These are phyloP conservation scores for Xenopus tropicalis DNA, from an alignment of 2,113 vertebrate genomes.

Conservation along the genomic window UCB_Xtro_10.0 CM004449.2:85611501-85612000, in stretches of 20 bases:
- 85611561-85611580: too few species aligned
- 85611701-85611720: not conserved
- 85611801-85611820: slow-evolving; percentile 30
- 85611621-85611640: too few species aligned
- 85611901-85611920: slow-evolving; percentile 61
- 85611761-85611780: not conserved
- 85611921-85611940: slow-evolving; percentile 71
- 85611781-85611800: slow-evolving; percentile 9
- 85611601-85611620: too few species aligned
- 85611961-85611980: slow-evolving; percentile 75
- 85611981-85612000: slow-evolving; percentile 77
- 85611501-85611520: too few species aligned
- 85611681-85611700: too few species aligned
- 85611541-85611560: too few species aligned
- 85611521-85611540: too few species aligned
- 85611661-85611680: too few species aligned
- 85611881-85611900: slow-evolving; percentile 68
- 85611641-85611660: too few species aligned
- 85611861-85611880: slow-evolving; percentile 67
- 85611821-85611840: slow-evolving; percentile 49
- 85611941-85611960: slow-evolving; percentile 73
- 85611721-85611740: not conserved
- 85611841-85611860: slow-evolving; percentile 51
- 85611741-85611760: not conserved
- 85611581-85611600: too few species aligned